Evolutionary conservation across 2,888 invertebrate genomes (phyloP).

Genomic region (Caenorhabditis sp.): DNA sequence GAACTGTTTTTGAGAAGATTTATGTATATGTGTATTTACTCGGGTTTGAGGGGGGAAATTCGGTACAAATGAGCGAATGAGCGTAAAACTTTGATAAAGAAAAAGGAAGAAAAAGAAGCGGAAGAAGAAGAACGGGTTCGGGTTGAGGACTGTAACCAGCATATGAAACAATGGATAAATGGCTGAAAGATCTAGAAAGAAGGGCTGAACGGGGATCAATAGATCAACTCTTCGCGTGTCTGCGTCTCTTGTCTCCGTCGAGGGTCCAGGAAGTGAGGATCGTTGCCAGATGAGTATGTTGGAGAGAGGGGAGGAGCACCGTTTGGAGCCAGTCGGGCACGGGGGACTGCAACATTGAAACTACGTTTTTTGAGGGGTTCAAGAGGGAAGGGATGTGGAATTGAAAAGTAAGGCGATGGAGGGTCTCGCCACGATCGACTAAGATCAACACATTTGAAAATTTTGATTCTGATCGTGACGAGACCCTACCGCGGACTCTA

Average conservation of each 20-base stretch:
- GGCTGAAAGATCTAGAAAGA: constrained; percentile 26
- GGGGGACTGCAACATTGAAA: constrained; percentile 64
- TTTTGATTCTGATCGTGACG: too few species aligned
- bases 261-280: constrained; percentile 80
- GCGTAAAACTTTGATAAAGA: neutral
- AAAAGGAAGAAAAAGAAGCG: constrained; percentile 21
- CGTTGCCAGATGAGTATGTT: constrained; percentile 58
- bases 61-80: too few species aligned
- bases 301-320: constrained; percentile 53
- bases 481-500: too few species aligned
- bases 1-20: neutral
- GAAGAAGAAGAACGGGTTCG: neutral
- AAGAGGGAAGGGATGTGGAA: too few species aligned
- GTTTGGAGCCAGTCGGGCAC: constrained; percentile 62
- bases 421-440: too few species aligned
- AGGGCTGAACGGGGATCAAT: constrained; percentile 56
- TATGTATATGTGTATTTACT: neutral
- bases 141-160: constrained; percentile 17
- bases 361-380: too few species aligned
- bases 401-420: too few species aligned
- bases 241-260: constrained; percentile 78
- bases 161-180: constrained; percentile 11
- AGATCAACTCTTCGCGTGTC: constrained; percentile 79
- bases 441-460: too few species aligned
- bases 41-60: too few species aligned